Percentiles rank a stretch among this genome's conserved stretches.
phyloP scores from a whole-genome alignment of 2,888 invertebrate species.

The Oscheius onirici region DNA sequence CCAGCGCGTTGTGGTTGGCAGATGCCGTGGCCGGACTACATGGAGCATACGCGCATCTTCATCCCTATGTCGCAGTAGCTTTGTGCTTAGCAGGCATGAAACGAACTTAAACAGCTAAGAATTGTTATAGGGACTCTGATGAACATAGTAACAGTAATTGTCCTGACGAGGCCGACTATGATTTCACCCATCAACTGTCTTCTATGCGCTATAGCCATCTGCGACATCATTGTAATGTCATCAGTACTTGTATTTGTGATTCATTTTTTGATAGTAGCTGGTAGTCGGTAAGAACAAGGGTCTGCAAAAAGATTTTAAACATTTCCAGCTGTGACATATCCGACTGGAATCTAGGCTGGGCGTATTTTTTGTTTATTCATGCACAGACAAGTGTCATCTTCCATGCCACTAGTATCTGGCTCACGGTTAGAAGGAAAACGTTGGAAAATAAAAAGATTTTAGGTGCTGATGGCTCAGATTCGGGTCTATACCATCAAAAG shows the following conservation, averaged over 20 bases:
- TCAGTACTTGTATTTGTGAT: conserved; percentile 64
- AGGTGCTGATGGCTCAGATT: conserved; percentile 74
- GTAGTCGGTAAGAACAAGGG: conserved; percentile 39
- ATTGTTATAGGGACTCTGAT: conserved; percentile 60
- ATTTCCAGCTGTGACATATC: conserved; percentile 55
- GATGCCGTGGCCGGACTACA: conserved; percentile 53
- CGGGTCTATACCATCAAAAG: conserved; percentile 73
- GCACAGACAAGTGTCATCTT: conserved; percentile 74
- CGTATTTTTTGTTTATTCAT: conserved; percentile 73
- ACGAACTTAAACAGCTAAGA: background rate
- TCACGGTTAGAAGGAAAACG: conserved; percentile 74
- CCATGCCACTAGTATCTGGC: conserved; percentile 74
- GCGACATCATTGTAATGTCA: conserved; percentile 69
- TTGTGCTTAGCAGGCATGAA: conserved; percentile 61
- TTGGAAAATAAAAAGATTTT: background rate
- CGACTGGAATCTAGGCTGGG: conserved; percentile 72
- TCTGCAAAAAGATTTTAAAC: background rate
- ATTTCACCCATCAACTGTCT: conserved; percentile 60
- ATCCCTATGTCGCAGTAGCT: conserved; percentile 66
- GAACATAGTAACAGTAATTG: conserved; percentile 67
- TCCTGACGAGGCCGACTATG: conserved; percentile 68
- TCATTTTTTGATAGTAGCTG: conserved; percentile 65
- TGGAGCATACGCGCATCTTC: conserved; percentile 58
- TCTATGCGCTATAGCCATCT: conserved; percentile 68
- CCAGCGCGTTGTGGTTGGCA: conserved; percentile 49